Percentiles rank a stretch among this genome's conserved stretches.
Evolutionary conservation across 1,140 invertebrate genomes (phyloP).

Genomic region (Bombus terrestris): DNA sequence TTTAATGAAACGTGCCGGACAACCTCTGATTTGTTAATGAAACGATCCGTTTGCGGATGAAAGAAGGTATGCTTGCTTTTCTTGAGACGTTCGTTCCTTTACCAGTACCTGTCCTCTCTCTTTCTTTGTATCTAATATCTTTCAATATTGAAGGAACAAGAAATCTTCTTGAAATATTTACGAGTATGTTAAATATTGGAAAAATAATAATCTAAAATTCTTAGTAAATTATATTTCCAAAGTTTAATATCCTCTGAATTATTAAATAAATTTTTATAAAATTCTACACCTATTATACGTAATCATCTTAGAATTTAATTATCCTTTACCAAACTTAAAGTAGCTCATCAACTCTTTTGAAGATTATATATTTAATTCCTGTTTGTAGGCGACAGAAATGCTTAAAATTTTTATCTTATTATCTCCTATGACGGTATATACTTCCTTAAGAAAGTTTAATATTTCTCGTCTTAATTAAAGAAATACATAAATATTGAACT

Average conservation of each 20-base stretch:
- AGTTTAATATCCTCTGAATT: not conserved
- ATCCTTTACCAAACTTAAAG: not conserved
- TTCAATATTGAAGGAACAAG: not conserved
- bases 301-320: slow-evolving; percentile 4
- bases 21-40: not conserved
- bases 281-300: not conserved
- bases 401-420: not conserved
- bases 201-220: too few species aligned
- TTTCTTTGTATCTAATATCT: not conserved
- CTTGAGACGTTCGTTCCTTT: not conserved
- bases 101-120: not conserved
- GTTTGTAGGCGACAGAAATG: not conserved
- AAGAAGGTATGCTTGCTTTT: not conserved
- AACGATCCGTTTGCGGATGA: not conserved
- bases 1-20: not conserved
- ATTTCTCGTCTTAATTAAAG: not conserved
- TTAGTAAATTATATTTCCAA: not conserved
- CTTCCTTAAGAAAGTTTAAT: not conserved
- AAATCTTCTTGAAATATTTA: not conserved
- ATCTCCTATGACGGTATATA: not conserved
- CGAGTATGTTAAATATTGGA: too few species aligned
- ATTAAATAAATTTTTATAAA: not conserved
- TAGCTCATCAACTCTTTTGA: not conserved
- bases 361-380: not conserved
- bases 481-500: not conserved